Evolutionary conservation across 2,113 vertebrate species (phyloP), one percentile per base, ranked within the genome.

Genomic region (Tachycineta bicolor): DNA sequence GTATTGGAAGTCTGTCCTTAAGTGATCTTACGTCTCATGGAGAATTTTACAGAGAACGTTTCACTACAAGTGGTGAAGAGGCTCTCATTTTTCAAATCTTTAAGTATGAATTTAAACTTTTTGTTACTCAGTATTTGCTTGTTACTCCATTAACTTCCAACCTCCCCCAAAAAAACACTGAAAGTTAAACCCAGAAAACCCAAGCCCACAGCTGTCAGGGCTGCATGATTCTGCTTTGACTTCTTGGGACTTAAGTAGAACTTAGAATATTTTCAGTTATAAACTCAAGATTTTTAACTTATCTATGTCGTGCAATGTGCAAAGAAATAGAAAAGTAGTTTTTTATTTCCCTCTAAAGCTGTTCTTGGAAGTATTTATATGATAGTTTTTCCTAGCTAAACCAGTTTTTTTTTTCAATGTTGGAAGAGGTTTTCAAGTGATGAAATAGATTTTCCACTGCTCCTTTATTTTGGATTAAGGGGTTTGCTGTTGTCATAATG

Each of bases 11-110:
- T 94, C 94, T 99, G 86, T 99, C 99, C 60, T 96, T 99, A 52
- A 99, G 99, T 90, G 99, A 99, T 90, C 98, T 99, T 53, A 99
- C 99, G 5, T 96, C 98, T 29, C 99, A 99, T 2, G 99, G 99
- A 39, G 99, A 99, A 63, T 98, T 99, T 83, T 99, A 99, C 97
- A 96, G 98, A 68, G 99, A 99, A 53, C 99, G 99, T 33, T 99
- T 99, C 95, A 99, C 98, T 56, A 99, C 99, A 2, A 98, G 98
- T 33, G 99, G 99, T 56, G 98, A 99, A 83, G 99, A 99, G 49
- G 99, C 99, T 1, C 98, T 99, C 14, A 98, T 99, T 89, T 99
- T 99, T 96, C 98, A 99, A 91, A 97, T 99, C 75, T 98, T 98
- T 67, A 99, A 98, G 99, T 99, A 99, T 77, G 96, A 92, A 69